Base-by-base conservation (phyloP, 2,113 vertebrate species). In the Stomatorhinus ivindoensis region DNA sequence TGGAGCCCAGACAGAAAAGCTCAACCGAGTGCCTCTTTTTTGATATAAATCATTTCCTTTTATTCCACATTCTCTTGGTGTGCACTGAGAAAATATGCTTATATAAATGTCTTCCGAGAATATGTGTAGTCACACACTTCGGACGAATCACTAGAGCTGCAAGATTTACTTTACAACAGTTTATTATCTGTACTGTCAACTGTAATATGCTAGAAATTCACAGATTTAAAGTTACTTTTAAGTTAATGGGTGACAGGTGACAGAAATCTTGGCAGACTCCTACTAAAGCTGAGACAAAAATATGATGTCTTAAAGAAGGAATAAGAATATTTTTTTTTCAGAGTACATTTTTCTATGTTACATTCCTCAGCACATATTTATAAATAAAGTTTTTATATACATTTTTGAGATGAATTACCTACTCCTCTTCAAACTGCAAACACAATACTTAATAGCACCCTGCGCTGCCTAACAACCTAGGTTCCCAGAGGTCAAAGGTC, bases 401-500 rank as follows among this genome's bases (percentile, higher is more conserved):
- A 80, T 19, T 80, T 80, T 84, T 84, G 24, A 24, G 11, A 51
- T 88, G 91, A n/a, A 91, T 89, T 90, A 91, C 91, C 69, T 76
- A 86, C 42, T 80, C 90, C 89, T 47, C 87, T 86, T 82, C 44
- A 84, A 84, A 47, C 82, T 19, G 19, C 42, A n/a, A 86, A 93
- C 87, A 90, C 91, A 90, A 92, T 91, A 90, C 44, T 46, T 87
- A 51, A 50, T 42, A 31, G 24, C 39, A 80, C 21, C 50, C 86
- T 21, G 35, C 31, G 89, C 85, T 90, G 88, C 87, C 87, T 80
- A 89, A 39, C 88, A 92, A 91, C 80, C 88, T 80, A 92, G 93
- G 85, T 76, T 86, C 92, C 87, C 35, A 19, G 24, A 89, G 89
- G 94, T 95, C 93, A 95, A 93, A 95, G 93, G 94, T 94, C 88